Conservation (phyloP, 2,113 vertebrate genomes). For the Bufo bufo region DNA sequence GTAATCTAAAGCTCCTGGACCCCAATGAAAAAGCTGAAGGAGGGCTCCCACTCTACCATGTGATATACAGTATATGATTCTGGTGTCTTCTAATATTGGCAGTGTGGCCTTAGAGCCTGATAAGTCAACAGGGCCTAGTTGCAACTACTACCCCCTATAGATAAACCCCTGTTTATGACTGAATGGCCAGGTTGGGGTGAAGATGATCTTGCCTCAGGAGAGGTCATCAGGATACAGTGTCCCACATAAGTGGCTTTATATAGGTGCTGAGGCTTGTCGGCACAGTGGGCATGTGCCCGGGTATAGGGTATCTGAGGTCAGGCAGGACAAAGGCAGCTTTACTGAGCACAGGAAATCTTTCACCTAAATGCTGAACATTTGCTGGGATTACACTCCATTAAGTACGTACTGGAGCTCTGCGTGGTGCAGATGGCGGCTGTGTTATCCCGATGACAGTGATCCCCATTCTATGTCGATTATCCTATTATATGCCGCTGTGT, state of each 20-base stretch:
- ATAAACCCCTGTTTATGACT: too few relatives aligned
- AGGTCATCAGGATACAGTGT: background rate
- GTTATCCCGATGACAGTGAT: background rate
- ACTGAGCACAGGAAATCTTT: background rate
- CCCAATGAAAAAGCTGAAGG: too few relatives aligned
- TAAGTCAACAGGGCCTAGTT: too few relatives aligned
- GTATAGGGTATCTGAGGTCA: slow-evolving; percentile 6
- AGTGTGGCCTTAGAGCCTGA: too few relatives aligned
- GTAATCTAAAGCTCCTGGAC: too few relatives aligned
- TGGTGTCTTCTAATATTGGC: too few relatives aligned
- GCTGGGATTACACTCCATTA: slow-evolving; percentile 7
- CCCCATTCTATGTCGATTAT: background rate
- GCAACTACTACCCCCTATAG: too few relatives aligned
- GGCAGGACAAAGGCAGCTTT: background rate
- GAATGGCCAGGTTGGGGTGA: background rate
- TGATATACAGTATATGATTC: too few relatives aligned
- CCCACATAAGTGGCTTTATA: background rate
- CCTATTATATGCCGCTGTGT: background rate
- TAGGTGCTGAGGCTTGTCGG: background rate
- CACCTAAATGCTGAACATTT: slow-evolving; percentile 9
- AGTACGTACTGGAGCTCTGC: background rate
- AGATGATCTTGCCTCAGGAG: background rate
- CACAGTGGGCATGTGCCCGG: background rate
- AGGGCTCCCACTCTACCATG: too few relatives aligned
- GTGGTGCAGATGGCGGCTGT: background rate